phyloP scores from a whole-genome alignment of 2,113 vertebrate species.

The Anser cygnoides region DNA sequence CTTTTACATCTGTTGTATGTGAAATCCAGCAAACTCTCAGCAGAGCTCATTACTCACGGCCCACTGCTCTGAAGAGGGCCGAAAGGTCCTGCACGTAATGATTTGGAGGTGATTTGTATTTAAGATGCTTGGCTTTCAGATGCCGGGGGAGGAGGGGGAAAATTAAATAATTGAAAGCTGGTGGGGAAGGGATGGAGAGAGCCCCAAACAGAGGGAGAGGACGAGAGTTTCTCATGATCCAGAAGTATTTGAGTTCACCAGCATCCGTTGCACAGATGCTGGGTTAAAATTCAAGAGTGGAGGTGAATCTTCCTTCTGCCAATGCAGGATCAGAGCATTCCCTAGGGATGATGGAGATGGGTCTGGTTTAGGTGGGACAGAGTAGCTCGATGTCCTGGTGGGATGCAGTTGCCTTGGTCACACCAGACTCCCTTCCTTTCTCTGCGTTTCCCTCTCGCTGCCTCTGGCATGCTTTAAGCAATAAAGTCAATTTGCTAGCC shows the following conservation, averaged over 20 bases:
- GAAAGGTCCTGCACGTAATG: conserved; percentile 68
- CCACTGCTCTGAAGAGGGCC: conserved; percentile 52
- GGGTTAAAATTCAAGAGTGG: neutral
- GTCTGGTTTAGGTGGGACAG: neutral
- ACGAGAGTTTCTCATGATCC: neutral
- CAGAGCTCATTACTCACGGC: conserved; percentile 75
- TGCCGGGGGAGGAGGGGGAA: neutral
- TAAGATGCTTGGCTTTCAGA: conserved; percentile 53
- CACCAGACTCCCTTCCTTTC: neutral
- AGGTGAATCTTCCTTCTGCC: neutral
- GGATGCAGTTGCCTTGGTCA: fast-evolving
- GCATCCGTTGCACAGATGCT: fast-evolving
- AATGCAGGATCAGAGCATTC: fast-evolving
- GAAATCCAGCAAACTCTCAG: conserved; percentile 70
- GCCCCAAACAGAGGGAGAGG: neutral
- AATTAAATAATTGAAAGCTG: conserved; percentile 67
- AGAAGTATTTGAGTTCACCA: fast-evolving
- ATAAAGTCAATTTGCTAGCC: neutral
- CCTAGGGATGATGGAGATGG: neutral
- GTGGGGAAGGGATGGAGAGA: conserved; percentile 2
- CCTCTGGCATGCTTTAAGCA: neutral
- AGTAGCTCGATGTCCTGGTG: neutral
- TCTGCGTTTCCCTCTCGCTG: neutral
- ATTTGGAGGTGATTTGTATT: conserved; percentile 76
- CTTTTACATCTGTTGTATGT: conserved; percentile 18